Percentiles rank a stretch among this genome's conserved stretches.
phyloP scores from a whole-genome alignment of 2,113 vertebrate genomes.

The Leptosomus discolor region DNA sequence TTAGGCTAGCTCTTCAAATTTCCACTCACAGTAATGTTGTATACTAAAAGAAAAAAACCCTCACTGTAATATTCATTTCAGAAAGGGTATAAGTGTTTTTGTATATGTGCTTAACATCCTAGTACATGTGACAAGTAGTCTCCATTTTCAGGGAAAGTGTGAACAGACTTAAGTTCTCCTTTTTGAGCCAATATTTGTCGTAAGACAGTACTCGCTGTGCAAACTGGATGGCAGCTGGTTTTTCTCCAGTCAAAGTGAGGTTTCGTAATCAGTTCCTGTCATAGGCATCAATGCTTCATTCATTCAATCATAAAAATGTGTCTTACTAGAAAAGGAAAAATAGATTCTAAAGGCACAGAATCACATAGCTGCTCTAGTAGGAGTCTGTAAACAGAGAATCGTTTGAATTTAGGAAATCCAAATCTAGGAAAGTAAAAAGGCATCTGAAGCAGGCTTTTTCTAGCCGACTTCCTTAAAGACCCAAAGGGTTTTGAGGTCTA shows the following conservation, averaged over 20 bases:
- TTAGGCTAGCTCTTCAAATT: constrained; percentile 29
- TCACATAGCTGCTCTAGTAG: constrained; percentile 80
- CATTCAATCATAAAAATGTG: constrained; percentile 66
- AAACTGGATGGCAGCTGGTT: constrained; percentile 33
- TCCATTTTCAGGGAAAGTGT: neutral
- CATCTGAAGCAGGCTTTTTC: constrained; percentile 74
- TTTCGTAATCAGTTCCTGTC: constrained; percentile 37
- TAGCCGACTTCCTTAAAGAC: constrained; percentile 72
- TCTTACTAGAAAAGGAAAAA: constrained; percentile 69
- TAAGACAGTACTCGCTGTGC: constrained; percentile 39
- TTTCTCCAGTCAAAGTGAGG: constrained; percentile 26
- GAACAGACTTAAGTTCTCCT: neutral
- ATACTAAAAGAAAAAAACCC: neutral
- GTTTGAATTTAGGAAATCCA: constrained; percentile 74
- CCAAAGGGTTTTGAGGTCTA: constrained; percentile 76
- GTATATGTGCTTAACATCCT: constrained; percentile 31
- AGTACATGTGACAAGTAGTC: constrained; percentile 37
- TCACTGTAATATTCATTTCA: neutral
- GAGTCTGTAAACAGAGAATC: constrained; percentile 82
- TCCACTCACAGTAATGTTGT: constrained; percentile 23
- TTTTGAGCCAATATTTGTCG: neutral
- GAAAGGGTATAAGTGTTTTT: constrained; percentile 26
- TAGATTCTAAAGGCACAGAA: constrained; percentile 82
- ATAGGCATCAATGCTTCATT: constrained; percentile 61
- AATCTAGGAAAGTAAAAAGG: constrained; percentile 77